A percentile compares a stretch with the other conserved stretches of the same genome.
phyloP scores from a whole-genome alignment of 2,797 vertebrate species.

The Coregonus suidteri region DNA sequence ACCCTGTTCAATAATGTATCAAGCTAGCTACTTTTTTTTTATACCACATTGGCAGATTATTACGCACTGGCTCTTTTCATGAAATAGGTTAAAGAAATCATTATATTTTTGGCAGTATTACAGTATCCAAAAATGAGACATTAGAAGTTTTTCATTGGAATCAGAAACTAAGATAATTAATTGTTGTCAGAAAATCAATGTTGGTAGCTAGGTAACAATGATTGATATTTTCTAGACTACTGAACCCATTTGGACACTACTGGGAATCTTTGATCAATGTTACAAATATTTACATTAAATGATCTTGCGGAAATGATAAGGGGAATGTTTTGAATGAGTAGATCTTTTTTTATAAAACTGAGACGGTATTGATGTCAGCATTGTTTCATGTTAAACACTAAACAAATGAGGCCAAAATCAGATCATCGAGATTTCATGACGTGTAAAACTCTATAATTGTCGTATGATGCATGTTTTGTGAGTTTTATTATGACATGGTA shows the following conservation, averaged over 20 bases:
- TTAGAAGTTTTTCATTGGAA: background rate
- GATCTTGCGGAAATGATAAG: background rate
- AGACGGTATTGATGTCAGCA: background rate
- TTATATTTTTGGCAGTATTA: background rate
- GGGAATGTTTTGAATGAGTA: background rate
- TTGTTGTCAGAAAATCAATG: background rate
- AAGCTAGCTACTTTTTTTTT: background rate
- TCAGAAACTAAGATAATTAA: background rate
- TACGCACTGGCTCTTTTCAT: background rate
- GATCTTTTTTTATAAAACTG: too few species aligned
- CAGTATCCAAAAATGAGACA: background rate
- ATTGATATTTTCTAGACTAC: background rate
- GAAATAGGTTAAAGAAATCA: background rate
- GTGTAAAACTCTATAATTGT: background rate
- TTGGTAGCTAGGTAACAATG: background rate
- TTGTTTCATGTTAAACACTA: background rate
- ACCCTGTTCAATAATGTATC: slow-evolving; percentile 1
- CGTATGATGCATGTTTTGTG: background rate
- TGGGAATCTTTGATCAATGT: background rate
- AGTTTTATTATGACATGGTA: background rate
- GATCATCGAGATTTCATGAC: background rate
- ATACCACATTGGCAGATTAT: background rate
- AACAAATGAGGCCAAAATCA: background rate
- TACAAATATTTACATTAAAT: background rate
- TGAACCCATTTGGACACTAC: background rate